Base-by-base conservation (phyloP, 2,888 invertebrate species). In the Lissonota sp. region DNA sequence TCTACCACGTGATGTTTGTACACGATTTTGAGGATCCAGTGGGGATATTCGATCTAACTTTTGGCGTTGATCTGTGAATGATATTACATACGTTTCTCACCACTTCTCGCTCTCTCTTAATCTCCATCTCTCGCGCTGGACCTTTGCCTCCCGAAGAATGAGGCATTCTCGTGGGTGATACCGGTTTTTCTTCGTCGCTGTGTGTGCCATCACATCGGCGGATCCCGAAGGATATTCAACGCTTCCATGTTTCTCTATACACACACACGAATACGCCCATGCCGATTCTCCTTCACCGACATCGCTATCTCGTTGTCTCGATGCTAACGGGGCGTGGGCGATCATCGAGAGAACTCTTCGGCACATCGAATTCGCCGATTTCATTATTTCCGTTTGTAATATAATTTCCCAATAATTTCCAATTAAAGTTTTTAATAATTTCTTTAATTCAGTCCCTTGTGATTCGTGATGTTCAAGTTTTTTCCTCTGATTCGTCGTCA, bases 171-270 rank as follows among this genome's bases (percentile, higher is more conserved):
- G 81, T 78, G 81, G 81, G 78, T 81, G 81, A 81, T 81, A 78
- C 78, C 81, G 81, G 78, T 81, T 78, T 26, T 74, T 78, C 78
- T 81, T 62, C 74, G 53, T 74, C 70, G 77, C 69, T 81, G 53
- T 62, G 26, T 26, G 67, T 66, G 67, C 62, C 70, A 78, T 66
- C 81, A 42, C 70, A 70, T 70, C 81, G 66, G 26, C 26, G 81
- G 81, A 78, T 72, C 70, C 63, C 81, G 66, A 60, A 81, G 77
- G 77, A 81, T 81, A 81, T 81, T 70, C 70, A 73, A 66, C 58
- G 46, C 51, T 62, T 80, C 67, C 5, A 49, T 49, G 12, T 49
- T n/a, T 49, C 10, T 49, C n/a, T 10, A 49, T 64, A 63, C 40
- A 60, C 26, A 60, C 26, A 62, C 16, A 44, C 44, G 14, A 14